Percentiles rank a stretch among this genome's conserved stretches.
Evolutionary conservation across 1,140 invertebrate genomes (phyloP).

Genomic region (Aphelinus atriplicis): DNA sequence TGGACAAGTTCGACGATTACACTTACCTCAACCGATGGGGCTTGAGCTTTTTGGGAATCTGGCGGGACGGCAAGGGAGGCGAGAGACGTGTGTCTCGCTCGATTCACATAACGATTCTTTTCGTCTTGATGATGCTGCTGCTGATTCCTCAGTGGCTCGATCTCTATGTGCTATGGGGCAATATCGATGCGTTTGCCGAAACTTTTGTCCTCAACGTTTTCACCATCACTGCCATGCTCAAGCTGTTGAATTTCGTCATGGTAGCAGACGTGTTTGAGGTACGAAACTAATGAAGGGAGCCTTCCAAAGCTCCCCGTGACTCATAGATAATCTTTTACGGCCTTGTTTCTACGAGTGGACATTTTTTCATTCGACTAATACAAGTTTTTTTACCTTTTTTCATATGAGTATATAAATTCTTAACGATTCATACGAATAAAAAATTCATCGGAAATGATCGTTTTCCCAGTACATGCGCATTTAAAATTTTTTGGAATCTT

Average conservation of each 20-base stretch:
- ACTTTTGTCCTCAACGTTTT: constrained; percentile 29
- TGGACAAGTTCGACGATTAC: constrained; percentile 24
- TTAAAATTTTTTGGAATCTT: too few relatives aligned
- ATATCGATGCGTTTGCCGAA: constrained; percentile 34
- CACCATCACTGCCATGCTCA: constrained; percentile 24
- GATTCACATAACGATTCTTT: not conserved
- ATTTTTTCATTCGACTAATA: too few relatives aligned
- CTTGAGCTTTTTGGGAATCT: constrained; percentile 12
- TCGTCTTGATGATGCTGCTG: not conserved
- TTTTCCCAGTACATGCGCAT: too few relatives aligned
- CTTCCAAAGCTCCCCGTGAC: too few relatives aligned
- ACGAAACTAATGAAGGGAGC: not conserved
- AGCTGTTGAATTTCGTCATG: not conserved
- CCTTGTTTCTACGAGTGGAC: too few relatives aligned
- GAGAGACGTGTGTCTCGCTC: not conserved
- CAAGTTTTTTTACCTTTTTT: too few relatives aligned
- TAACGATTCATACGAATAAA: too few relatives aligned
- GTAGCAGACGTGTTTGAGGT: constrained; percentile 11
- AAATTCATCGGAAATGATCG: too few relatives aligned
- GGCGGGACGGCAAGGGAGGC: not conserved
- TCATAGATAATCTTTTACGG: too few relatives aligned
- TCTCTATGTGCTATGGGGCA: constrained; percentile 33
- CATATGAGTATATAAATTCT: too few relatives aligned
- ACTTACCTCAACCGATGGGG: constrained; percentile 30
- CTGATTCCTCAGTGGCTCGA: constrained; percentile 34